Evolutionary conservation across 2,888 invertebrate species (phyloP), one percentile per base, ranked within the genome.

Genomic region (Sialis lutaria): DNA sequence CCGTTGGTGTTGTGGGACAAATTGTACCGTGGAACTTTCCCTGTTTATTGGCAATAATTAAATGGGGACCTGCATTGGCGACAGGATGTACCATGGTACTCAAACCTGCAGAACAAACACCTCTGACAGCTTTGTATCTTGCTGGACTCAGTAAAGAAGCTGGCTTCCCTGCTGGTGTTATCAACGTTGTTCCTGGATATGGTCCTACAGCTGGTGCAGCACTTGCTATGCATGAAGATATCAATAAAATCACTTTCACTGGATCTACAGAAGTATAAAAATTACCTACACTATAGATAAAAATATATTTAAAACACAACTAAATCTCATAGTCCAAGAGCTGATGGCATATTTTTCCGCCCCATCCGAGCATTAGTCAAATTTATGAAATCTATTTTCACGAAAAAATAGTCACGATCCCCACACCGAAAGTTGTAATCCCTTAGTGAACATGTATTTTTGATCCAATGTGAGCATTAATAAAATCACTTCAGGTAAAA

Each of bases 11-110:
- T 1, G 91, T 90, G 64, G 92, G 85, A 3, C 90, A 90, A 67
- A 92, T 93, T 51, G 89, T 90, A 52, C 92, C 93, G 0, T 93
- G 92, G 92, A 93, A 93, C 67, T 92, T 91, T 64, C 92, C 89
- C 0, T 61, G 88, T 51, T 63, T 96, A 56, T 96, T 97, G 95
- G 81, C 87, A 60, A 79, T 90, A 7, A 96, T 96, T 96, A 97
- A 97, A 68, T 69, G 96, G 37, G 91, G 75, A 1, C 85, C 86
- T 0, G 86, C 86, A 2, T 63, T 86, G 45, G 80, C 82, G 1
- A 76, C 81, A 39, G 85, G 83, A 56, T 78, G 90, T 63, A 85
- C 86, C 0, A 72, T 92, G 7, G 75, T 95, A 12, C 70, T 95
- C 60, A 96, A 96, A 64, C 89, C 93, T 1, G 95, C 96, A 0